Evolutionary conservation across 1,140 invertebrate genomes (phyloP), one percentile per base, ranked within the genome.

Genomic region (Pinna nobilis): DNA sequence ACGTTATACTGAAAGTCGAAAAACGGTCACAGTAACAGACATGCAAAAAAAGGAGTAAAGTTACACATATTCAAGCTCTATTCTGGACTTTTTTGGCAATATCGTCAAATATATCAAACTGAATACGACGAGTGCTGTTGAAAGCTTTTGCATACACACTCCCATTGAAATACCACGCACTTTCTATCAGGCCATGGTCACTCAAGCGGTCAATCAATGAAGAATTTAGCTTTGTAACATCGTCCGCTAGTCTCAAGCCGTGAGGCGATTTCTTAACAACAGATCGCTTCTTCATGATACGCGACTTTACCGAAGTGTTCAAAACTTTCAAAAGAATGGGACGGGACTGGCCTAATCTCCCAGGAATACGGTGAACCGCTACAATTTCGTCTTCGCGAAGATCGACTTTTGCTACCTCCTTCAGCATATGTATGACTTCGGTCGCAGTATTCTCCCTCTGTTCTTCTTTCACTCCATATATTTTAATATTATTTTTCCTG

Each of bases 271-370:
- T n/a, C n/a, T n/a, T n/a, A n/a, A n/a, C n/a, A n/a, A n/a, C n/a
- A n/a, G n/a, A 44, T 44, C 39, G 39, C 39, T 44, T 44, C 39
- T 44, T 63, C 60, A 63, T 63, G 3, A 63, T 44, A 28, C 39
- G 32, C 6, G 39, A 44, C 23, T 63, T 63, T 5, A 63, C 39
- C 4, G 32, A 35, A 18, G 60, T 63, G 23, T 63, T 63, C 30
- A 13, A 44, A 23, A 63, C 37, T 47, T 63, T 63, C 9, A 63
- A 23, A 25, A 63, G 4, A 9, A 63, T 32, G 9, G 60, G 60
- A 9, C 41, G 37, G n/a, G 23, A 13, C 5, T 20, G n/a, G 11
- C 23, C 39, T 23, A 13, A 13, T 20, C 37, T 63, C 5, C 60
- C 60, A 9, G 60, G 60, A 44, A 63, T 63, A 11, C 60, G 37